phyloP scores from a whole-genome alignment of 35 echinoderm and acorn worm species.

The Anneissia japonica region DNA sequence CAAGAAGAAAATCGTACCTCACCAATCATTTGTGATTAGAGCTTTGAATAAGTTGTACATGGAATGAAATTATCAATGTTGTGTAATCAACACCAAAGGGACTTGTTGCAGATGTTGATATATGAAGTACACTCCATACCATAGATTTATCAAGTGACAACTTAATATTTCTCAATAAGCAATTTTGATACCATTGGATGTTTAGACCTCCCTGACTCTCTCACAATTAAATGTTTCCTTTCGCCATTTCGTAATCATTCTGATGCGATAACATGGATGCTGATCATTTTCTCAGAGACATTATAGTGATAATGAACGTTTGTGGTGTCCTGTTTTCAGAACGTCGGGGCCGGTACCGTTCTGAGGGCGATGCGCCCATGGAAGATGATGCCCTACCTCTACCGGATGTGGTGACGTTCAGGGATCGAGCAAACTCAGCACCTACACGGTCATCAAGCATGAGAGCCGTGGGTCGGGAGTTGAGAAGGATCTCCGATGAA shows the following conservation, averaged over 20 bases:
- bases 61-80: not conserved
- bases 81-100: too few relatives aligned
- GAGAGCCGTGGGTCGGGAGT: constrained; percentile 41
- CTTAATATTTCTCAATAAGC: too few relatives aligned
- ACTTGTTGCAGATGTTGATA: too few relatives aligned
- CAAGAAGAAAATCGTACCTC: not conserved
- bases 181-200: too few relatives aligned
- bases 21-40: not conserved
- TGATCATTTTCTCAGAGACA: not conserved
- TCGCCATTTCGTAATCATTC: not conserved
- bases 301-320: not conserved
- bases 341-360: constrained; percentile 23
- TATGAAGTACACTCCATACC: too few relatives aligned
- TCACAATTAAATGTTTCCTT: not conserved
- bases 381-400: constrained; percentile 29
- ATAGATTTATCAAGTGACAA: too few relatives aligned
- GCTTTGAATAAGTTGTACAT: not conserved
- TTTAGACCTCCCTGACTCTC: not conserved
- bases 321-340: not conserved
- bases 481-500: constrained; percentile 68
- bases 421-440: constrained; percentile 56
- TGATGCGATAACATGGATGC: not conserved
- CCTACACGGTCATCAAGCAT: constrained; percentile 34
- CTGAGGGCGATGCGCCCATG: constrained; percentile 24
- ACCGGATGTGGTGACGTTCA: constrained; percentile 56